Conservation (phyloP, 2,888 invertebrate genomes). For the Spodoptera exigua region DNA sequence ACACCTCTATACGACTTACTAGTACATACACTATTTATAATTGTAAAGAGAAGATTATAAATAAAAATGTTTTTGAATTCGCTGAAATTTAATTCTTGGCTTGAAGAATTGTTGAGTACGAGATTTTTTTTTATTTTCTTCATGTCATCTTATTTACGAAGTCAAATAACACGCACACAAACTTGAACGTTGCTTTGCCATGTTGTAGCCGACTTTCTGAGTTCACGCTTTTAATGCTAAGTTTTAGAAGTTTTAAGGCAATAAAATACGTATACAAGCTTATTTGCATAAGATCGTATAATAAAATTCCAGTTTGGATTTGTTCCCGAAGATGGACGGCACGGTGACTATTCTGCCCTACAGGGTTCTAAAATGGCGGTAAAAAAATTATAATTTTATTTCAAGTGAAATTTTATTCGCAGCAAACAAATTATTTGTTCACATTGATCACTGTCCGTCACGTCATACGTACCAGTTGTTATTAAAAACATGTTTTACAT, state of each 20-base stretch:
- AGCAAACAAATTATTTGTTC: conserved; percentile 1
- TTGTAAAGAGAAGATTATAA: too few species aligned
- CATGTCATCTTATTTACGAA: conserved; percentile 35
- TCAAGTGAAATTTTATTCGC: too few species aligned
- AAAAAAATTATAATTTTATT: too few species aligned
- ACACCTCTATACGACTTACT: too few species aligned
- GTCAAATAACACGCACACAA: conserved; percentile 51
- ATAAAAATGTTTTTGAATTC: too few species aligned
- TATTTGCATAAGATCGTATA: background rate
- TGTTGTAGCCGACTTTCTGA: conserved; percentile 29
- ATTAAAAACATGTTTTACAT: conserved; percentile 62
- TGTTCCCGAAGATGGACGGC: too few species aligned
- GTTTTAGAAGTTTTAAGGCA: conserved; percentile 25
- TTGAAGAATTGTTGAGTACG: too few species aligned
- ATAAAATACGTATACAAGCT: conserved; percentile 10
- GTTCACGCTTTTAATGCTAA: conserved; percentile 31
- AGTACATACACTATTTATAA: too few species aligned
- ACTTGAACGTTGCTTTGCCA: conserved; percentile 26
- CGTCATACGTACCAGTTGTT: conserved; percentile 35
- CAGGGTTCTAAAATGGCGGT: too few species aligned
- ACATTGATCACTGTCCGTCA: conserved; percentile 7
- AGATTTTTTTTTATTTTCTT: conserved; percentile 13
- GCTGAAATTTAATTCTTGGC: too few species aligned
- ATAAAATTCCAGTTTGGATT: too few species aligned
- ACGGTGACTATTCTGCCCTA: too few species aligned